Base-by-base conservation (phyloP, 2,113 vertebrate genomes). In the Oophaga pumilio region DNA sequence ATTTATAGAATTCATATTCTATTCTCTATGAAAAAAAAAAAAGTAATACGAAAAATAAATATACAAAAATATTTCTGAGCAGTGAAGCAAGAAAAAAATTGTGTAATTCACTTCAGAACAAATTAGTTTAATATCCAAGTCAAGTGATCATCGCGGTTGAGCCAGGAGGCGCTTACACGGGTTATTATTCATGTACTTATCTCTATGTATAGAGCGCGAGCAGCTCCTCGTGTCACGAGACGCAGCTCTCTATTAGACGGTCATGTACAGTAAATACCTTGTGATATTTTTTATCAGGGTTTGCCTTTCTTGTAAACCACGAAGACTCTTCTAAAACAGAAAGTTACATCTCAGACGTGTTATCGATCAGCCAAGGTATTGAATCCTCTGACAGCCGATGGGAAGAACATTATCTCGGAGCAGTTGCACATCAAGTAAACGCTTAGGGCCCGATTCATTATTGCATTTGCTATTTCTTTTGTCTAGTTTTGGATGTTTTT, bases 1-100 rank as follows among this genome's bases (percentile, higher is more conserved):
- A 43, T 71, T 81, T 59, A 87, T 57, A 18, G 85, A 62, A 60
- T 50, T 87, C 66, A 69, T 81, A 71, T 81, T 59, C 62, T 53
- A 62, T 82, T 82, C 33, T 20, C 62, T n/a, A 20, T 50, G 17
- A 22, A 49, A 81, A 81, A 33, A 81, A 33, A 43, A 59, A 14
- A 9, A 0, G 18, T 50, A 66, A 82, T 50, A 59, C 17, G 62
- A 68, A 68, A 81, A 82, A 68, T 52, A 82, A 82, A 82, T 68
- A 68, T 68, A 52, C 18, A 20, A 66, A 62, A 49, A 15, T 24
- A 52, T 82, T 82, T 52, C 22, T 10, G n/a, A 9, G 60, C 80
- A 18, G 64, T 8, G 76, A 22, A 18, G 18, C 4, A 56, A 79
- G 59, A 50, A 22, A 22, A 50, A 33, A 33, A 43, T 43, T 20